Percentiles rank a stretch among this genome's conserved stretches.
Evolutionary conservation across 37 sponge, comb jelly and placozoan genomes (phyloP).

Genomic region (Geodia barretti): DNA sequence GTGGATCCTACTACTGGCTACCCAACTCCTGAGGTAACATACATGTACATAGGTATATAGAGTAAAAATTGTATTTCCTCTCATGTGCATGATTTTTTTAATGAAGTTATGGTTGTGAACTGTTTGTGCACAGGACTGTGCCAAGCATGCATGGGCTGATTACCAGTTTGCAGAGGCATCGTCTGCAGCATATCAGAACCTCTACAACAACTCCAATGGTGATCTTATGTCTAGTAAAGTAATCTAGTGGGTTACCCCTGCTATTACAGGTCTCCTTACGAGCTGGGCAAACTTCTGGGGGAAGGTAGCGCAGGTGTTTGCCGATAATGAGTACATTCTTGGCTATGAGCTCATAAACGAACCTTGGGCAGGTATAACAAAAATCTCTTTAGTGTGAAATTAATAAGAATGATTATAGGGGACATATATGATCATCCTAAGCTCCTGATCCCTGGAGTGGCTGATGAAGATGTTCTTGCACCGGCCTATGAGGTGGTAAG

Average conservation of each 20-base stretch:
- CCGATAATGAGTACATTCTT: slow-evolving; percentile 54
- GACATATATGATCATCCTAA: slow-evolving; percentile 62
- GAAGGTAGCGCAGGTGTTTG: slow-evolving; percentile 75
- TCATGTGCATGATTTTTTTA: neutral
- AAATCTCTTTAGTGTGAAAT: neutral
- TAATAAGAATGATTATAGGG: slow-evolving; percentile 21
- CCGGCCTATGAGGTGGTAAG: slow-evolving; percentile 78
- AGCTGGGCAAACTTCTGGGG: slow-evolving; percentile 79
- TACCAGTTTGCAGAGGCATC: slow-evolving; percentile 73
- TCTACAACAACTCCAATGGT: slow-evolving; percentile 87
- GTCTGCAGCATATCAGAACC: slow-evolving; percentile 68
- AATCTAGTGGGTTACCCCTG: neutral
- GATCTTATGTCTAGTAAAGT: neutral
- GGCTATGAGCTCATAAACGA: slow-evolving; percentile 96
- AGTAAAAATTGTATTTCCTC: neutral
- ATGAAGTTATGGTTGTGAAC: neutral
- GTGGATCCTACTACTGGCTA: slow-evolving; percentile 62
- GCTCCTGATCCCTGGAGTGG: slow-evolving; percentile 62
- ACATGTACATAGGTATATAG: neutral
- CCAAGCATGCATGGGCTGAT: slow-evolving; percentile 57
- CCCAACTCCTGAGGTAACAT: slow-evolving; percentile 45
- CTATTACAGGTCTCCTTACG: slow-evolving; percentile 52
- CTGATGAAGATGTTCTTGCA: slow-evolving; percentile 74
- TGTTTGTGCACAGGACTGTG: no score
- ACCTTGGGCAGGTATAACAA: slow-evolving; percentile 80